Evolutionary conservation across 2,888 invertebrate genomes (phyloP), one percentile per base, ranked within the genome.

Genomic region (Mycogona germanica): DNA sequence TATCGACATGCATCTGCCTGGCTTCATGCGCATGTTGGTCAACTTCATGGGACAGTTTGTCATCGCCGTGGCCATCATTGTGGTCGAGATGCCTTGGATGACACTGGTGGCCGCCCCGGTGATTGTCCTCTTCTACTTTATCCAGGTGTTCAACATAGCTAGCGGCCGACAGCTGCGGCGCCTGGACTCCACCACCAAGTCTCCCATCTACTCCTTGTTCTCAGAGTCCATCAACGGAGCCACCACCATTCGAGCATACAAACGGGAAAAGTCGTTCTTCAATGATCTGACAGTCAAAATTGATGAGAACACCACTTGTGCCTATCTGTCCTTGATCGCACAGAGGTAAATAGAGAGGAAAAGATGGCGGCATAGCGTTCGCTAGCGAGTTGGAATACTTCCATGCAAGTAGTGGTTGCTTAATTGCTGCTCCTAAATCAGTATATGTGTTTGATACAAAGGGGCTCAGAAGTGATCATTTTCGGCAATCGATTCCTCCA

Each of bases 91-190:
- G 30, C 45, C 45, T 3, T 44, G 45, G 45, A 29, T 44, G 17
- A 44, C 45, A 4, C 19, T 44, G 9, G 45, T 44, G 45, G 45
- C 45, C 19, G 9, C 30, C 12, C 45, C 45, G 9, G 17, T 29
- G 2, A 29, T 44, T 7, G 2, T 44, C 45, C 30, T 44, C 26
- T 44, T 44, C 19, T 44, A 44, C 45, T 26, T 44, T 9, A 28
- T 47, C n/a, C 32, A 47, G 47, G 21, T 32, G 35, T 47, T 32
- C 35, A 30, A 47, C 35, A 30, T 47, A 3, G 47, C 30, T 25
- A 47, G 47, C 21, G 47, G 47, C 17, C 19, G 47, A 21, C 47
- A 47, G 47, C 23, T 47, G 30, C 29, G 47, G 29, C 28, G 47
- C 9, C 47, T 47, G 19, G 47, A 47, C n/a, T 47, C 47, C 6